Percentiles rank a stretch among this genome's conserved stretches.
These are phyloP conservation scores for Narcine bancroftii DNA, from an alignment of 2,113 vertebrate species.

Conservation along the genomic window DNA sequence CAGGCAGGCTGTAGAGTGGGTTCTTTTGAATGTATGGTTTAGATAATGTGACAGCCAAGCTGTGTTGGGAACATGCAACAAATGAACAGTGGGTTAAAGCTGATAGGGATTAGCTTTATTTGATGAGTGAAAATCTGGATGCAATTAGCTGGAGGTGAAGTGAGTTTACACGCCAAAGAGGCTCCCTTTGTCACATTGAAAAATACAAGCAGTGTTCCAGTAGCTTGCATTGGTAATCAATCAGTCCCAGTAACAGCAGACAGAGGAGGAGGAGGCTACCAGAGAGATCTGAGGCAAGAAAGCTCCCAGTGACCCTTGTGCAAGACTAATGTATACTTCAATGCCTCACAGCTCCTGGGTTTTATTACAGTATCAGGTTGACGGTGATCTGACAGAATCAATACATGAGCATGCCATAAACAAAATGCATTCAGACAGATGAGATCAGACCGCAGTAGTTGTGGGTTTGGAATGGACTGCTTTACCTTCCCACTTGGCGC, in stretches of 20 bases:
- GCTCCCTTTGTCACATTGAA: not conserved
- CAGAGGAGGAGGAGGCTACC: not conserved
- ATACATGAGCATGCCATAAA: not conserved
- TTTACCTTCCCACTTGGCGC: not conserved
- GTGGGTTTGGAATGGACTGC: not conserved
- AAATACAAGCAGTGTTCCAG: not conserved
- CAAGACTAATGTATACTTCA: slow-evolving; percentile 18
- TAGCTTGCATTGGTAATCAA: not conserved
- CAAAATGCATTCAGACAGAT: slow-evolving; percentile 19
- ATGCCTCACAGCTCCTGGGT: not conserved
- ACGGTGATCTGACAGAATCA: slow-evolving; percentile 25
- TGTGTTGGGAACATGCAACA: not conserved
- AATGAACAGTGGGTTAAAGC: not conserved
- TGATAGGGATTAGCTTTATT: not conserved
- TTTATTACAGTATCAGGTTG: slow-evolving; percentile 27
- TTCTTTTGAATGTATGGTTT: not conserved
- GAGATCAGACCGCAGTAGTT: not conserved
- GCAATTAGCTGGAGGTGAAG: not conserved
- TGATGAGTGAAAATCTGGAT: not conserved
- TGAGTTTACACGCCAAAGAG: not conserved
- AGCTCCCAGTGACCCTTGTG: not conserved
- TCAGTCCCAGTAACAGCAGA: not conserved
- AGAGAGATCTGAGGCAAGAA: not conserved
- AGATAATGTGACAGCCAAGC: not conserved
- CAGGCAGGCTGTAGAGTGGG: not conserved